Evolutionary conservation across 2,797 vertebrate genomes (phyloP), one percentile per base, ranked within the genome.

Genomic region (Megalops cyprinoides): DNA sequence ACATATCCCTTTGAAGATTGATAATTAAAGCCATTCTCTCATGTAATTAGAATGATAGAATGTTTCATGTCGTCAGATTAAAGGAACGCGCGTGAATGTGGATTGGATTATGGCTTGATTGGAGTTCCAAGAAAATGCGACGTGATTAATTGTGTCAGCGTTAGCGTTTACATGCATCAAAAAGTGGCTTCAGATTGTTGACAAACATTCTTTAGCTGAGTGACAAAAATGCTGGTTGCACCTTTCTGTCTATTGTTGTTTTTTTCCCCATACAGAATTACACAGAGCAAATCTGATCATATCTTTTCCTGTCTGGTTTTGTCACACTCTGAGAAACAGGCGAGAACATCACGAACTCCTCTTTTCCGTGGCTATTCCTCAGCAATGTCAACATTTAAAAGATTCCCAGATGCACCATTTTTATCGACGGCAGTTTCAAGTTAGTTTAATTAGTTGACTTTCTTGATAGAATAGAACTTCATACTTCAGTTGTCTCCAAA

Each of bases 41-140:
- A 44, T 71, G 67, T 71, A 42, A 71, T 71, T 71, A 71, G 67
- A 42, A 31, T 71, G 67, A 42, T 71, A 23, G 39, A 44, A 71
- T 44, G 37, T 71, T 23, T n/a, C 3, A 28, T 44, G 6, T 42
- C 44, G 67, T 23, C 37, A 42, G 67, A 71, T n/a, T 71, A 71
- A 71, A 71, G 34, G 67, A 71, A 42, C 23, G 18, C 42, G 20
- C 23, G 44, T 9, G 4, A 23, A n/a, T 71, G 20, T 42, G 67
- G 67, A 44, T 44, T 39, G 37, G 37, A 42, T 23, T 71, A 71
- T 42, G 39, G 37, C 67, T 20, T 44, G 39, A 44, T n/a, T 71
- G 6, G 67, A 31, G 62, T 10, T 39, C 39, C 62, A 37, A 15
- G 18, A 34, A 15, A 23, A 8, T 4, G 39, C 31, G 3, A 71